Conservation (phyloP, 2,113 vertebrate genomes). For the Coryphaenoides rupestris region DNA sequence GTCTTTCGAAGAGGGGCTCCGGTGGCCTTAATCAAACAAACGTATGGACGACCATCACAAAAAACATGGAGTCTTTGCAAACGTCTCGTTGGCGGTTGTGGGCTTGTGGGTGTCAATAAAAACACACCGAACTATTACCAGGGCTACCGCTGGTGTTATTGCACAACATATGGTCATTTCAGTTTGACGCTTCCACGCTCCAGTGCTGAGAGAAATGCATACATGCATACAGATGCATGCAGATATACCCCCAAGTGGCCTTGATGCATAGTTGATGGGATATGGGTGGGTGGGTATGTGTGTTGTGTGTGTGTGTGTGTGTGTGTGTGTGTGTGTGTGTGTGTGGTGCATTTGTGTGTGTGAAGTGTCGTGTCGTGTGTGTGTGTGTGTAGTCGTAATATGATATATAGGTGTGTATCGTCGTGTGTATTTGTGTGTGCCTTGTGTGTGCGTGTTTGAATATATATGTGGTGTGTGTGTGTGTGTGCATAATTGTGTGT, state of each 20-base stretch:
- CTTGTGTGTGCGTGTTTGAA: no score
- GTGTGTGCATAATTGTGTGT: no score
- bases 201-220: conserved; percentile 46
- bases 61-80: conserved; percentile 30
- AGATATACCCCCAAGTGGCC: conserved; percentile 23
- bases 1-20: no score
- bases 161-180: conserved; percentile 31
- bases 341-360: no score
- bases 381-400: no score
- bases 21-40: conserved; percentile 58
- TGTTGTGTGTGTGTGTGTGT: not conserved
- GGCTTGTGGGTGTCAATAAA: conserved; percentile 47
- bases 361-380: no score
- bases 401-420: not conserved
- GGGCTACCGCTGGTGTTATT: conserved; percentile 2
- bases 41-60: conserved; percentile 30
- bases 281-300: not conserved
- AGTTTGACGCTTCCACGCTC: conserved; percentile 42
- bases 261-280: conserved; percentile 24
- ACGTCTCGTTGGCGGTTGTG: no score
- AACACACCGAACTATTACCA: conserved; percentile 12
- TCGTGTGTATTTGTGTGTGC: no score
- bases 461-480: no score
- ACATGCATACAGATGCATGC: conserved; percentile 21
- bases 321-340: no score